phyloP scores from a whole-genome alignment of 2,113 vertebrate genomes.

The Anguilla japonica region DNA sequence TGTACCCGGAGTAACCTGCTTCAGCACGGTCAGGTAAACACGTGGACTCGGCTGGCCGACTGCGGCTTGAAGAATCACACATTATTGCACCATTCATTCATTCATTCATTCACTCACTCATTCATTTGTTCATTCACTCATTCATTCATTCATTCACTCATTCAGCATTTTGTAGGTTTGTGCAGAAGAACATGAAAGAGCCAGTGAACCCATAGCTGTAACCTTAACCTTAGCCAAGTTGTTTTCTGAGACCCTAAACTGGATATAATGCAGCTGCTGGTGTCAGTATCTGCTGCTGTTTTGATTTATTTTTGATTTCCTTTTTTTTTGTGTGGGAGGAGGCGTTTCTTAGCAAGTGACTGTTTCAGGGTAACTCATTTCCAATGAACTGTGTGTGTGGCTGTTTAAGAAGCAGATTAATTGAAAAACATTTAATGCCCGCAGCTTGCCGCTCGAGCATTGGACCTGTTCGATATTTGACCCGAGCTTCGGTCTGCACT shows the following conservation, averaged over 20 bases:
- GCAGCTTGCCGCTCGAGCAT: background rate
- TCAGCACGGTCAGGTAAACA: background rate
- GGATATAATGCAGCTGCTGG: constrained; percentile 20
- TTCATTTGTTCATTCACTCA: too few species aligned
- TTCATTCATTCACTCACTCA: too few species aligned
- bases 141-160: too few species aligned
- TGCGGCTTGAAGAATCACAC: background rate
- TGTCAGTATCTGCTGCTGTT: constrained; percentile 14
- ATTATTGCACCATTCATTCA: constrained; percentile 11
- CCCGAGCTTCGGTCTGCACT: too few species aligned
- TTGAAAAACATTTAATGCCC: background rate
- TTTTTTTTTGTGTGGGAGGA: background rate
- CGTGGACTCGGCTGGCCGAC: constrained; percentile 18
- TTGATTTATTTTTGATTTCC: background rate
- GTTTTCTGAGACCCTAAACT: constrained; percentile 20
- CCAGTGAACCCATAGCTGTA: constrained; percentile 6
- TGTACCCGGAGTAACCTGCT: background rate
- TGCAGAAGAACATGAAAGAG: background rate
- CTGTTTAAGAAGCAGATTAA: background rate
- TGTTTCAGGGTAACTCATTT: background rate
- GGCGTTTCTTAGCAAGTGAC: background rate
- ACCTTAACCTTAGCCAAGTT: constrained; percentile 33
- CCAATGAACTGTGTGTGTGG: background rate
- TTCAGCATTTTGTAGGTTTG: constrained; percentile 23
- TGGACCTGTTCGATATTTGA: too few species aligned